phyloP scores from a whole-genome alignment of 2,888 invertebrate genomes.

The Azorinus chamasolen region DNA sequence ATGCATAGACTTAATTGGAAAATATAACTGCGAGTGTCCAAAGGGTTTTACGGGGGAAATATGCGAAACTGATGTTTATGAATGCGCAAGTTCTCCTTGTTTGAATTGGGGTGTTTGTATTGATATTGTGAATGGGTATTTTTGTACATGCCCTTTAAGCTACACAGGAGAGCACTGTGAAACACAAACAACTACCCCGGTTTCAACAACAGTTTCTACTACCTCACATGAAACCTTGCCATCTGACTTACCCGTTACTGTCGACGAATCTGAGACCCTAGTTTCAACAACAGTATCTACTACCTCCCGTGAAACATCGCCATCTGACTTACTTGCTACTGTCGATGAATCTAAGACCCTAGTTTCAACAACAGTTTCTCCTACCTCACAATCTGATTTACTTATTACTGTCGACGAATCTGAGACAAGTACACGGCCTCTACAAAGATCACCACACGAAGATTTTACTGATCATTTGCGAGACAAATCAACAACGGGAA shows the following conservation, averaged over 20 bases:
- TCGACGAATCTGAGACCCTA: not conserved
- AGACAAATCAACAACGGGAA: too few relatives aligned
- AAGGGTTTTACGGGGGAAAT: slow-evolving; percentile 95
- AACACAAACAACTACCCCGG: not conserved
- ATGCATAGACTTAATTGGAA: slow-evolving; percentile 67
- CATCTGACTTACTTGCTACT: not conserved
- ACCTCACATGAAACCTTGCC: not conserved
- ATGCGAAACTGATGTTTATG: slow-evolving; percentile 92
- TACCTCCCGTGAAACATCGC: not conserved
- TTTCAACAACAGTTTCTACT: not conserved
- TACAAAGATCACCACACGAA: too few relatives aligned
- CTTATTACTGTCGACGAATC: not conserved
- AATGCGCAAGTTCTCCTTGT: slow-evolving; percentile 87
- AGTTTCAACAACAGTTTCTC: not conserved
- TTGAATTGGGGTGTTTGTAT: slow-evolving; percentile 17
- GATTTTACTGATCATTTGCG: too few relatives aligned
- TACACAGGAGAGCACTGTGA: slow-evolving; percentile 53
- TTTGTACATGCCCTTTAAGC: slow-evolving; percentile 29
- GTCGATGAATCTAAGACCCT: not conserved
- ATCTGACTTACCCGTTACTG: not conserved
- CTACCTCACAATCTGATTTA: not conserved
- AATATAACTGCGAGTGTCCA: slow-evolving; percentile 90
- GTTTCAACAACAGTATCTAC: not conserved
- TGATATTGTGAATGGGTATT: slow-evolving; percentile 9
- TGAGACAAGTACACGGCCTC: too few relatives aligned